Percentiles rank a stretch among this genome's conserved stretches.
phyloP scores from a whole-genome alignment of 1,140 invertebrate species.

The Dendrolimus punctatus region DNA sequence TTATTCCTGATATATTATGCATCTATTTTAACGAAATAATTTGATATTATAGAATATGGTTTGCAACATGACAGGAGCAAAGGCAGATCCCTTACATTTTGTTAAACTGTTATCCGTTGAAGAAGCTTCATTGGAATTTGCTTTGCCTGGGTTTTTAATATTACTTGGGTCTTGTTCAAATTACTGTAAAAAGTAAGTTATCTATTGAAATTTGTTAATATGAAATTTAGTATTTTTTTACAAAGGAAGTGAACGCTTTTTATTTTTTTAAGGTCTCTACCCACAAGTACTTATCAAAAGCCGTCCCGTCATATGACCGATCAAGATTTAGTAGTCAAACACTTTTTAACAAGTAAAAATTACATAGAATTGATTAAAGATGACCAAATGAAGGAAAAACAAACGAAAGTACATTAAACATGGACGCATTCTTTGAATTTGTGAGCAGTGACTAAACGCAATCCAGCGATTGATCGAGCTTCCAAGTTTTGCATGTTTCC shows the following conservation, averaged over 20 bases:
- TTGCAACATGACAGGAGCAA: constrained; percentile 30
- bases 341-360: constrained; percentile 39
- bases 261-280: not conserved
- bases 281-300: not conserved
- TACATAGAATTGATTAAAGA: constrained; percentile 35
- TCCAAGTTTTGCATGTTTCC: constrained; percentile 42
- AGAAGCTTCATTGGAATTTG: constrained; percentile 33
- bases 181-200: constrained; percentile 29
- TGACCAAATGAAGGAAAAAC: constrained; percentile 30
- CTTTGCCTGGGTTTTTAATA: constrained; percentile 35
- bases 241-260: not conserved
- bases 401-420: constrained; percentile 31
- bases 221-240: not conserved
- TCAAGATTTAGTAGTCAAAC: constrained; percentile 38
- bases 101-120: constrained; percentile 36
- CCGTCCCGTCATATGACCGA: constrained; percentile 29
- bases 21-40: not conserved
- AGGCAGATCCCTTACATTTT: constrained; percentile 29
- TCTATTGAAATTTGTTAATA: not conserved
- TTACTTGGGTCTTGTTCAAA: constrained; percentile 24
- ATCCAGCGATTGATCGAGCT: constrained; percentile 49
- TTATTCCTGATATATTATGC: too few relatives aligned
- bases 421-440: constrained; percentile 31
- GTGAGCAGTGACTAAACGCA: constrained; percentile 26
- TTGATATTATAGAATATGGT: constrained; percentile 24